Conservation (phyloP, 2,888 invertebrate species). For the Macrophya annulata region DNA sequence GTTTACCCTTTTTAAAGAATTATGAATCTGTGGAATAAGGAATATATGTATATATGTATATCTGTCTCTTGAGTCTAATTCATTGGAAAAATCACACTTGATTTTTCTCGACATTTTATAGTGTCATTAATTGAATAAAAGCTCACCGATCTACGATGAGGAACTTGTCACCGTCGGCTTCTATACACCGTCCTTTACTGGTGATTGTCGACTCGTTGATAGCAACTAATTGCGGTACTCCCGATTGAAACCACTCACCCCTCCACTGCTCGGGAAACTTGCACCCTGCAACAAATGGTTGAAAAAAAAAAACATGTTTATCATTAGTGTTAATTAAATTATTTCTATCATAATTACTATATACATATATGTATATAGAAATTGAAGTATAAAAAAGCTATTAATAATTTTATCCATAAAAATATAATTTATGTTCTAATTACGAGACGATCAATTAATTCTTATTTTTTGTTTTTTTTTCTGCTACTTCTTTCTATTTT, state of each 20-base stretch:
- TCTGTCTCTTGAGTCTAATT: background rate
- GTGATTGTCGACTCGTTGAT: constrained; percentile 78
- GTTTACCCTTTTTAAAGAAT: too few species aligned
- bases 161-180: constrained; percentile 78
- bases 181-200: constrained; percentile 79
- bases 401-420: background rate
- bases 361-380: background rate
- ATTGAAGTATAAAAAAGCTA: too few species aligned
- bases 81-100: background rate
- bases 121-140: constrained; percentile 18
- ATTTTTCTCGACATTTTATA: background rate
- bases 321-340: background rate
- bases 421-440: constrained; percentile 34
- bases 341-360: background rate
- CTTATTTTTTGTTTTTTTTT: background rate
- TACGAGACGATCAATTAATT: background rate
- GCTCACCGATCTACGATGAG: constrained; percentile 78
- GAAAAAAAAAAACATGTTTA: constrained; percentile 17
- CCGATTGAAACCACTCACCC: constrained; percentile 80
- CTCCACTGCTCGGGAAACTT: constrained; percentile 78
- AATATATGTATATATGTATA: background rate
- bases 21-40: too few species aligned
- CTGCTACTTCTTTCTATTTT: background rate
- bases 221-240: constrained; percentile 75
- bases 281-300: constrained; percentile 71